Evolutionary conservation across 2,113 vertebrate genomes (phyloP).

Genomic region (Cepphus grylle): DNA sequence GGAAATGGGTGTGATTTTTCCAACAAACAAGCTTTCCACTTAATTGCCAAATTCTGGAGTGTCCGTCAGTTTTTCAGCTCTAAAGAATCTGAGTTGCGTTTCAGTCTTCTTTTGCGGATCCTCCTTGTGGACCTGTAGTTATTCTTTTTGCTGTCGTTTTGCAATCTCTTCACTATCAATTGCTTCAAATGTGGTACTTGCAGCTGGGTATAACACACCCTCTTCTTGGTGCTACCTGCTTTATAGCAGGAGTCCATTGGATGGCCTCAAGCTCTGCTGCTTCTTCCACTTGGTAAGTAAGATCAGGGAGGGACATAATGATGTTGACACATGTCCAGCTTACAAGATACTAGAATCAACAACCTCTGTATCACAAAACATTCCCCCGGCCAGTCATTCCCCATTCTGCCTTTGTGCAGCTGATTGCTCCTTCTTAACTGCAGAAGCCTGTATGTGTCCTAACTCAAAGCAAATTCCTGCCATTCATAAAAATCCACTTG

Average conservation of each 20-base stretch:
- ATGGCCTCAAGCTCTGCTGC: neutral
- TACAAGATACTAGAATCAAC: neutral
- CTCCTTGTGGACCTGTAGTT: neutral
- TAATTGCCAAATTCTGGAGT: neutral
- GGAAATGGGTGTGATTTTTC: neutral
- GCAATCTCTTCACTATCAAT: neutral
- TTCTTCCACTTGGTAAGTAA: neutral
- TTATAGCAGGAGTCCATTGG: neutral
- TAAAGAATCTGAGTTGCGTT: neutral
- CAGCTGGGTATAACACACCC: neutral
- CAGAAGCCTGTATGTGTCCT: neutral
- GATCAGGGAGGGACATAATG: neutral
- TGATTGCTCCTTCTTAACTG: neutral
- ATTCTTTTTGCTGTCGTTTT: neutral
- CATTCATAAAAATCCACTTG: neutral
- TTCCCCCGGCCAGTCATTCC: neutral
- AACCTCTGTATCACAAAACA: neutral
- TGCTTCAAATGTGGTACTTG: neutral
- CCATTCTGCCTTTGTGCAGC: neutral
- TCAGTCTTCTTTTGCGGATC: neutral
- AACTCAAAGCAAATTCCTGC: neutral
- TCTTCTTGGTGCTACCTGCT: neutral
- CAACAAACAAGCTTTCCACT: neutral
- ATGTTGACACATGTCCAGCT: neutral
- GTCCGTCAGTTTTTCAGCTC: neutral